Evolutionary conservation across 2,797 vertebrate genomes (phyloP).

Genomic region (Carduelis carduelis): DNA sequence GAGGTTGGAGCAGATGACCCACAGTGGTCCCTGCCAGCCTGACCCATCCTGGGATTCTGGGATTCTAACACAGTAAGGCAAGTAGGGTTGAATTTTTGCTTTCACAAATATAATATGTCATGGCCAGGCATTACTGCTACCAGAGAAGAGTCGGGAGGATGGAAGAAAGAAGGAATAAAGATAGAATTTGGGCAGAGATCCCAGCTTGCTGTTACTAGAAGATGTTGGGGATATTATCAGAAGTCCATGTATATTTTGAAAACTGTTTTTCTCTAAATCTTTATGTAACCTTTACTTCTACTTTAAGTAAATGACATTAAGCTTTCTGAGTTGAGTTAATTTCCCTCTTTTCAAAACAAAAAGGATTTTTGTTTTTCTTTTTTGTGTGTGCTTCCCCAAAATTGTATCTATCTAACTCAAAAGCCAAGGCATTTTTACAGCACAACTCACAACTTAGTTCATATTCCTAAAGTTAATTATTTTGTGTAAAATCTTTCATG

Average conservation of each 20-base stretch:
- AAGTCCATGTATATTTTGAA: neutral
- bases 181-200: neutral
- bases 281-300: neutral
- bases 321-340: neutral
- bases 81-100: neutral
- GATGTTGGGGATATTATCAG: neutral
- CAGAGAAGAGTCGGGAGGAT: neutral
- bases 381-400: neutral
- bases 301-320: neutral
- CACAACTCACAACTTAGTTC: neutral
- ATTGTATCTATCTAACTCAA: neutral
- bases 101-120: neutral
- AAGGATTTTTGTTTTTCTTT: neutral
- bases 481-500: neutral
- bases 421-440: neutral
- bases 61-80: neutral
- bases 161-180: neutral
- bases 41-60: neutral
- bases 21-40: fast-evolving
- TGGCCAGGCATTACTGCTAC: neutral
- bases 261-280: neutral
- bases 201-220: neutral
- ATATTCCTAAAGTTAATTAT: neutral
- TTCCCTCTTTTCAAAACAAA: neutral
- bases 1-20: neutral